Evolutionary conservation across 1,140 invertebrate species (phyloP), one percentile per base, ranked within the genome.

Genomic region (Acromyrmex echinatior): DNA sequence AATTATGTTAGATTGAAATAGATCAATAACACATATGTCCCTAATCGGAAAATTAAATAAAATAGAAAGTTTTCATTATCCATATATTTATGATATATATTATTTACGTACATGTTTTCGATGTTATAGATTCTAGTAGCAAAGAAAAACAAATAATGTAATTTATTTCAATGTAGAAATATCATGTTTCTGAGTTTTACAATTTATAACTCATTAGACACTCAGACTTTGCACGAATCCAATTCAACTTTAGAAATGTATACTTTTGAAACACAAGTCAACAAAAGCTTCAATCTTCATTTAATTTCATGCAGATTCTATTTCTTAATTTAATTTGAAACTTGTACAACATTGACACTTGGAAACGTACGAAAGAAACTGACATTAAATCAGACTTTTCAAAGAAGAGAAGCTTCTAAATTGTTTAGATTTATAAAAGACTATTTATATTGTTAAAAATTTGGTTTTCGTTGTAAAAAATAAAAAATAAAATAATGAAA

Each of bases 301-400:
- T 80, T 28, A 80, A 68, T 70, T 58, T 70, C 16, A 14, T 28
- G 28, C 21, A 39, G 3, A 79, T 31, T 78, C 0, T 21, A 31
- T 79, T 79, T 78, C 12, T 16, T 49, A n/a, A 78, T 65, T 25
- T 49, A 53, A 18, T 62, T 1, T 21, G n/a, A 16, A 39, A 65
- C 45, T 49, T 9, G 2, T 21, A 18, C 16, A 66, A 49, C 3
- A 79, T 21, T 31, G 6, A 39, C 12, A 39, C 45, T 79, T 31
- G 18, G n/a, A 79, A 53, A 31, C 12, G 10, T n/a, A n/a, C 12
- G 2, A 78, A 25, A 63, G 9, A 77, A 62, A 18, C 4, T 77
- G 35, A 77, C 14, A 51, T 71, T 51, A 18, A 51, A 53, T 71
- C 21, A 51, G 10, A 53, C 12, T 49, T 28, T 28, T 3, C 6